phyloP scores from a whole-genome alignment of 1,140 invertebrate genomes.

The Geopemphigus sp. region DNA sequence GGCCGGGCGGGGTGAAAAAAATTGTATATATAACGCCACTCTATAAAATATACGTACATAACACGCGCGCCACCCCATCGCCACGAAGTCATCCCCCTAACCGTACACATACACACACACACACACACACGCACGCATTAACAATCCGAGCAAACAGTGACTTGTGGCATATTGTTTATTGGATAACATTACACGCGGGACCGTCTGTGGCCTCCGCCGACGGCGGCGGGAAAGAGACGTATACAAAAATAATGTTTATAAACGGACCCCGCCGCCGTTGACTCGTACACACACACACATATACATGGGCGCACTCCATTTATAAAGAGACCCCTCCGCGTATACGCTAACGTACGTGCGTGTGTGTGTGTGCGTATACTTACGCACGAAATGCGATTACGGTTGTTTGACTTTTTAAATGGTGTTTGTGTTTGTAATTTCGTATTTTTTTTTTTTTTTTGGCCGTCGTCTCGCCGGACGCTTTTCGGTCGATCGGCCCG shows the following conservation, averaged over 20 bases:
- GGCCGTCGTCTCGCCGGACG: not conserved
- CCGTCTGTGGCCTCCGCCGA: conserved; percentile 2
- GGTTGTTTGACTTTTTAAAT: conserved; percentile 50
- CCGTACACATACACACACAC: not conserved
- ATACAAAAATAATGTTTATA: conserved; percentile 6
- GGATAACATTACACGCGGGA: conserved; percentile 43
- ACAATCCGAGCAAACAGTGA: conserved; percentile 46
- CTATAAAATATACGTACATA: not conserved
- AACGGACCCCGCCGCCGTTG: conserved; percentile 37
- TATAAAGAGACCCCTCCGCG: conserved; percentile 21
- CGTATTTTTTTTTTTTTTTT: not conserved
- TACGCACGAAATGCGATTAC: conserved; percentile 34
- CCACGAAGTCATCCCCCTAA: conserved; percentile 3
- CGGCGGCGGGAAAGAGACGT: not conserved
- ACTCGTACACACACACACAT: too few relatives aligned
- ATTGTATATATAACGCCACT: conserved; percentile 20
- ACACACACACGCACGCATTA: too few relatives aligned
- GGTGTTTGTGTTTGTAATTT: conserved; percentile 37
- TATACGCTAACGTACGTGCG: not conserved
- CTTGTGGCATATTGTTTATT: conserved; percentile 50
- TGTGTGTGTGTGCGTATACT: not conserved
- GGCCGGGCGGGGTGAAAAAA: not conserved
- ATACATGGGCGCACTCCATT: conserved; percentile 35
- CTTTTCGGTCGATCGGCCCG: not conserved
- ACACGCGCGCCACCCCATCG: not conserved